Evolutionary conservation across 1,140 invertebrate genomes (phyloP).

Genomic region (Drosophila ananassae): DNA sequence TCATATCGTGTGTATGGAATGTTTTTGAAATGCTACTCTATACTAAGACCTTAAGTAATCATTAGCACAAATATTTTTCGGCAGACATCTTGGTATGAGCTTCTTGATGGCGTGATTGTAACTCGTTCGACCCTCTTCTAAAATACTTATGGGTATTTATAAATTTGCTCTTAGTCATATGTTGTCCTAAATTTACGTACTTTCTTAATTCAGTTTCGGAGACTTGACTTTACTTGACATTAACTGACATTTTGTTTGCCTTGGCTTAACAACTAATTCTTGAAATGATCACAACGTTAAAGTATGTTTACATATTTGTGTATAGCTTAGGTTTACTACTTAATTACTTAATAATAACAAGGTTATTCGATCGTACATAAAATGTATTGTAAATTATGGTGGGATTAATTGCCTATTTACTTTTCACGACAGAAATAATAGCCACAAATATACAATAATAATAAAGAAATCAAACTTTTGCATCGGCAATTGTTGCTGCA

Average conservation of each 20-base stretch:
- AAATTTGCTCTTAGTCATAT: conserved; percentile 13
- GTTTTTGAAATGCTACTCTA: no score
- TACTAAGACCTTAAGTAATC: background rate
- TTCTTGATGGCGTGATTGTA: conserved; percentile 30
- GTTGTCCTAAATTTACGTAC: conserved; percentile 37
- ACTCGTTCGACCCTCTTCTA: conserved; percentile 10
- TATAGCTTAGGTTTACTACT: conserved; percentile 55
- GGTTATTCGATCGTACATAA: conserved; percentile 60
- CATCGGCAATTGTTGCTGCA: conserved; percentile 33
- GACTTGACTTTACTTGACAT: conserved; percentile 55
- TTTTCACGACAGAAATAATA: conserved; percentile 53
- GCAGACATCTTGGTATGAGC: background rate
- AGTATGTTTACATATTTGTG: conserved; percentile 61
- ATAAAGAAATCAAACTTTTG: conserved; percentile 29
- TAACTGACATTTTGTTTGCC: conserved; percentile 36
- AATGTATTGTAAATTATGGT: conserved; percentile 83
- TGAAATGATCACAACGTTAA: conserved; percentile 83
- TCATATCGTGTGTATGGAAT: background rate
- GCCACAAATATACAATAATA: conserved; percentile 18
- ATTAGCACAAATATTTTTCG: no score
- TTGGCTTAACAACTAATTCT: conserved; percentile 73
- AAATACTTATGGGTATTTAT: conserved; percentile 20
- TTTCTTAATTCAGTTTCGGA: conserved; percentile 33
- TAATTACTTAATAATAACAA: conserved; percentile 53
- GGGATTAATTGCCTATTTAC: conserved; percentile 82